Evolutionary conservation across 2,113 vertebrate genomes (phyloP).

Genomic region (Siniperca chuatsi): DNA sequence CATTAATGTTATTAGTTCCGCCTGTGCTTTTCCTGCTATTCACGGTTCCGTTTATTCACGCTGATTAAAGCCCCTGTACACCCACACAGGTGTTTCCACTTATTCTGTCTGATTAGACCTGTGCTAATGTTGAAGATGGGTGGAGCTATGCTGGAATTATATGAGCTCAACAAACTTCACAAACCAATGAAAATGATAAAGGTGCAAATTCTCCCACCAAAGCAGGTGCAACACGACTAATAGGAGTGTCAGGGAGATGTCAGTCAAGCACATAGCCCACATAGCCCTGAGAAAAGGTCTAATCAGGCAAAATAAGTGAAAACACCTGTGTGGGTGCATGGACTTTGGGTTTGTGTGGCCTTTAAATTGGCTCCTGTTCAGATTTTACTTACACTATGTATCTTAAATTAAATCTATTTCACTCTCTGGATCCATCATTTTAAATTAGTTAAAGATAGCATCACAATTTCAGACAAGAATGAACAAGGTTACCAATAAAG

Average conservation of each 20-base stretch:
- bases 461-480: slow-evolving; percentile 36
- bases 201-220: neutral
- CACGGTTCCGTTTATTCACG: neutral
- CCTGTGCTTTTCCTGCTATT: slow-evolving; percentile 8
- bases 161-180: neutral
- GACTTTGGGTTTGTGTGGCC: neutral
- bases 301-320: neutral
- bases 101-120: neutral
- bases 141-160: neutral
- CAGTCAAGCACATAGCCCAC: neutral
- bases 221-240: neutral
- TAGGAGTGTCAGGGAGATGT: neutral
- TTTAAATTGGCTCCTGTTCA: slow-evolving; percentile 13
- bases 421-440: slow-evolving; percentile 34
- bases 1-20: neutral
- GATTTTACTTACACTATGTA: neutral
- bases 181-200: neutral
- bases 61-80: neutral
- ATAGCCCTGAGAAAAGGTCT: neutral
- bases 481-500: slow-evolving; percentile 6
- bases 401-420: slow-evolving; percentile 42
- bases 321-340: neutral
- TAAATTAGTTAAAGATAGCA: slow-evolving; percentile 39
- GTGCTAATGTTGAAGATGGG: neutral
- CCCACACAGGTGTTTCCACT: neutral